These are phyloP conservation scores for Vidua chalybeata DNA, from an alignment of 2,113 vertebrate species.

Conservation along the genomic window DNA sequence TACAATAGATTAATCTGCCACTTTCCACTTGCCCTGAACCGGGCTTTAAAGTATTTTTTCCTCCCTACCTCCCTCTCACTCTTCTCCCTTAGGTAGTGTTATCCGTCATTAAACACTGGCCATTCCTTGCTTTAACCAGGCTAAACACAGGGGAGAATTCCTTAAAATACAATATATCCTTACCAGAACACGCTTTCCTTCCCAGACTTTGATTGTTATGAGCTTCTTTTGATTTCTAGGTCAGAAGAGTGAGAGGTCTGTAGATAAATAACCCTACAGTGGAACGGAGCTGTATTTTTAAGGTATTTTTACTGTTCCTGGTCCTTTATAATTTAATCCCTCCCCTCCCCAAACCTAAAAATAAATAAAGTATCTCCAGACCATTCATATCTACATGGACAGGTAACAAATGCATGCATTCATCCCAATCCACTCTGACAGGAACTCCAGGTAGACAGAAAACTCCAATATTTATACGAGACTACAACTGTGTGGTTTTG, in stretches of 20 bases:
- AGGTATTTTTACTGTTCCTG: slow-evolving; percentile 72
- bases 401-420: slow-evolving; percentile 72
- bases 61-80: slow-evolving; percentile 6
- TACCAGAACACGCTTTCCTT: neutral
- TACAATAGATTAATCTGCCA: slow-evolving; percentile 51
- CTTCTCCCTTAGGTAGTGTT: slow-evolving; percentile 39
- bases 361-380: slow-evolving; percentile 79
- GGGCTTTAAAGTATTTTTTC: slow-evolving; percentile 52
- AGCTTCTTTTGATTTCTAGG: slow-evolving; percentile 48
- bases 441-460: slow-evolving; percentile 59
- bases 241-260: slow-evolving; percentile 68
- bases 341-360: slow-evolving; percentile 71
- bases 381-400: slow-evolving; percentile 70
- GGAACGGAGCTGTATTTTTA: slow-evolving; percentile 65
- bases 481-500: slow-evolving; percentile 29
- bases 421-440: slow-evolving; percentile 58
- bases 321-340: slow-evolving; percentile 75
- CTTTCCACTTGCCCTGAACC: neutral
- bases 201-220: neutral
- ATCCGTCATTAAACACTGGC: slow-evolving; percentile 31
- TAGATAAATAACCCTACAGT: slow-evolving; percentile 69
- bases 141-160: neutral
- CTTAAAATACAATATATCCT: neutral
- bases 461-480: slow-evolving; percentile 37
- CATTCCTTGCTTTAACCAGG: neutral